Evolutionary conservation across 2,113 vertebrate genomes (phyloP).

Genomic region (Rhineura floridana): DNA sequence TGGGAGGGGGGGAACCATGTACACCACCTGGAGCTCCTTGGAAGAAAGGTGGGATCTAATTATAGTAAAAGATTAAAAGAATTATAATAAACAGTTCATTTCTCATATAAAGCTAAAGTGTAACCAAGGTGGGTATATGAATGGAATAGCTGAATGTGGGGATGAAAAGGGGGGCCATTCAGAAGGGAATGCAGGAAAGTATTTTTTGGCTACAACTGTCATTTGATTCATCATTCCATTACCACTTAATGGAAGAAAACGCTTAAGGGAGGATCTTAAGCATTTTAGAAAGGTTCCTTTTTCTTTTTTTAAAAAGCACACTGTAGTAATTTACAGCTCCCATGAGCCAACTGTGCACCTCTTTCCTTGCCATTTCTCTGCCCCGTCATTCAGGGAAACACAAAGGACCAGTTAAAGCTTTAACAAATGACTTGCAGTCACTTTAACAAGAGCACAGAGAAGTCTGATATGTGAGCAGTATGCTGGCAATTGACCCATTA

Average conservation of each 20-base stretch:
- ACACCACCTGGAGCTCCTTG: no score
- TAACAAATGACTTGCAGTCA: conserved; percentile 43
- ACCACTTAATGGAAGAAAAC: neutral
- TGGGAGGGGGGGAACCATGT: neutral
- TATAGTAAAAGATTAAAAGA: no score
- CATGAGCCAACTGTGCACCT: conserved; percentile 6
- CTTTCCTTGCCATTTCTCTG: neutral
- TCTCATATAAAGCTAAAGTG: neutral
- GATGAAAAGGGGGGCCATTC: neutral
- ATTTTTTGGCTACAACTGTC: neutral
- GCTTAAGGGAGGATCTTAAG: conserved; percentile 20
- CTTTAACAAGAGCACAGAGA: conserved; percentile 52
- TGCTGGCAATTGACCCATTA: conserved; percentile 65
- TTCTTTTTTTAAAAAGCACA: neutral
- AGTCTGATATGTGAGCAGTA: conserved; percentile 51
- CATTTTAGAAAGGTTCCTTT: neutral
- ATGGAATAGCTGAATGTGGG: no score
- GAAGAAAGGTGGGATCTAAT: no score
- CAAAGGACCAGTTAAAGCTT: conserved; percentile 41
- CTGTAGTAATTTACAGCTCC: conserved; percentile 38
- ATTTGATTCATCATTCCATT: conserved; percentile 4
- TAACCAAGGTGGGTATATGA: neutral
- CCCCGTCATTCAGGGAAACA: conserved; percentile 36
- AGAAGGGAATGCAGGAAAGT: neutral
- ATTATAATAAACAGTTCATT: neutral